Evolutionary conservation across 2,888 invertebrate species (phyloP), one percentile per base, ranked within the genome.

Genomic region (Sericinus montela): DNA sequence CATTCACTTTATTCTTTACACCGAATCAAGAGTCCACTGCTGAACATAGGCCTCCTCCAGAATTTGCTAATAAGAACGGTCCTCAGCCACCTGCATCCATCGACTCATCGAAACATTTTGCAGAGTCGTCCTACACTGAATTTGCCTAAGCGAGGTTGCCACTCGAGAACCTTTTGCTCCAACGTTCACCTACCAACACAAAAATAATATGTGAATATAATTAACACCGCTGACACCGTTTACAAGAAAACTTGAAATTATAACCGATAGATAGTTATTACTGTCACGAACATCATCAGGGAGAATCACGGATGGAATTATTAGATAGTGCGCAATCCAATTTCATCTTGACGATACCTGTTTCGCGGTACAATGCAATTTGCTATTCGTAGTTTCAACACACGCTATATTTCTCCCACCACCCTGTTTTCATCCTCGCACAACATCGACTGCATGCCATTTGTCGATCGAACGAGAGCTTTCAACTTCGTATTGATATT

Each of bases 291-390:
- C 62, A 61, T 72, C 72, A 77, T 80, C 75, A 74, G 73, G 63
- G 63, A 69, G 74, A 75, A 83, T 81, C 80, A 80, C 77, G 77
- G 77, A 76, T 65, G 66, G 69, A 72, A 78, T 83, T 74, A 79
- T 77, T 73, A 75, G 75, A 76, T 69, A 71, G 72, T 73, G 64
- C 72, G 80, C 82, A 82, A 85, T 81, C 77, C 76, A 80, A 84
- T 84, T 79, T 74, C 73, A 75, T 70, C 62, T 57, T 43, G 42
- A 43, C 54, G 62, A 63, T 69, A 73, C 68, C 70, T 68, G 71
- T 66, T 71, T 65, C 70, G 65, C 63, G 60, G 57, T 65, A 77
- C 82, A 78, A 80, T 79, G 76, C 79, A 81, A 84, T 80, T 78
- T 77, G 69, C 72, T 59, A 66, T 69, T 64, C 66, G 68, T 63